These are phyloP conservation scores for Crenichthys baileyi DNA, from an alignment of 2,797 vertebrate genomes.

Conservation along the genomic window DNA sequence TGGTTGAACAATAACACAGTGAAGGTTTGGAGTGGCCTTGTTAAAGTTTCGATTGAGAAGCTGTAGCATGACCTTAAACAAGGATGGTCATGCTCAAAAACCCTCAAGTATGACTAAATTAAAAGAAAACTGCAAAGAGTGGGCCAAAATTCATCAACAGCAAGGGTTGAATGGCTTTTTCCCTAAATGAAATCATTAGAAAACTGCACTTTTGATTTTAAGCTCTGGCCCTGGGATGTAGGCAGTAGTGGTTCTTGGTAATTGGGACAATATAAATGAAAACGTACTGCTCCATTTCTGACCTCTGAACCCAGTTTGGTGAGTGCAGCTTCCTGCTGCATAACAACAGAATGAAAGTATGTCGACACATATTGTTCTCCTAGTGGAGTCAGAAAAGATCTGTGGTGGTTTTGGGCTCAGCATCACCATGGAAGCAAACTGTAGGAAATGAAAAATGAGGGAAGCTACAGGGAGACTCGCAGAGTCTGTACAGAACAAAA, in stretches of 20 bases:
- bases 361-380: slow-evolving; percentile 26
- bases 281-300: slow-evolving; percentile 42
- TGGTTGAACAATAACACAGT: neutral
- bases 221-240: slow-evolving; percentile 27
- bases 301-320: slow-evolving; percentile 46
- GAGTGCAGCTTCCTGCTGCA: slow-evolving; percentile 20
- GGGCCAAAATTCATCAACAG: neutral
- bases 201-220: neutral
- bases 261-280: slow-evolving; percentile 24
- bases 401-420: slow-evolving; percentile 22
- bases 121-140: neutral
- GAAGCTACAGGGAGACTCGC: slow-evolving; percentile 32
- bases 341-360: slow-evolving; percentile 34
- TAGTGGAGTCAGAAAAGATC: slow-evolving; percentile 24
- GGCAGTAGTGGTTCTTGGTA: slow-evolving; percentile 29
- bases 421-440: slow-evolving; percentile 19
- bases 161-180: neutral
- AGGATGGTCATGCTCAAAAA: neutral
- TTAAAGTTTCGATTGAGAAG: neutral
- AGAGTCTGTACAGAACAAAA: slow-evolving; percentile 13
- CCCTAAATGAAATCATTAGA: neutral
- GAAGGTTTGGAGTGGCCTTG: neutral
- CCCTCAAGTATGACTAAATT: neutral
- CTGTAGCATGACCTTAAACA: neutral
- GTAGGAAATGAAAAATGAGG: slow-evolving; percentile 27